These are phyloP conservation scores for Ceramica pisi DNA, from an alignment of 2,888 invertebrate genomes.

Conservation along the genomic window DNA sequence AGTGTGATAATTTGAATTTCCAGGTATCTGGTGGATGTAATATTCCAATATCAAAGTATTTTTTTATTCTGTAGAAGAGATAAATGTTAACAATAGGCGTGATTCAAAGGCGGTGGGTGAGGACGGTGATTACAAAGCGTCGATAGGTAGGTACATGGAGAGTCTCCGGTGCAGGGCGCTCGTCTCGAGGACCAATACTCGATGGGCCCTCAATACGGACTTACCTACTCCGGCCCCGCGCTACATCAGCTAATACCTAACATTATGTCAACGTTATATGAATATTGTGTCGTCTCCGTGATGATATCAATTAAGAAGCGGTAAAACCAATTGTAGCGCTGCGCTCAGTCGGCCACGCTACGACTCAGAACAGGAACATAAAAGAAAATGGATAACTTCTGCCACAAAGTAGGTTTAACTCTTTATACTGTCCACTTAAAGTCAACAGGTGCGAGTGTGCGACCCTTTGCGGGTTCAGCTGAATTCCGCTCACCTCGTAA, in stretches of 20 bases:
- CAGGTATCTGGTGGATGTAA: conserved; percentile 36
- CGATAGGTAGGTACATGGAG: conserved; percentile 69
- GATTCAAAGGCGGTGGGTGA: conserved; percentile 71
- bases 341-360: conserved; percentile 9
- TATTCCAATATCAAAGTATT: conserved; percentile 73
- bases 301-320: conserved; percentile 44
- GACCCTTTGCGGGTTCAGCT: conserved; percentile 40
- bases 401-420: conserved; percentile 31
- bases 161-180: conserved; percentile 82
- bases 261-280: conserved; percentile 61
- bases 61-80: conserved; percentile 67
- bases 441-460: conserved; percentile 55
- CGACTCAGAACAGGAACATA: conserved; percentile 29
- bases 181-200: conserved; percentile 85
- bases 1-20: conserved; percentile 42
- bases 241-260: conserved; percentile 69
- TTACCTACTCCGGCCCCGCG: conserved; percentile 67
- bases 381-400: conserved; percentile 40
- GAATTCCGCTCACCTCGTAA: conserved; percentile 31
- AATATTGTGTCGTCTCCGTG: conserved; percentile 35
- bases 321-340: conserved; percentile 48
- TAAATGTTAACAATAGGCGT: conserved; percentile 72
- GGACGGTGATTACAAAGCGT: conserved; percentile 71
- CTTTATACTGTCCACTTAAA: conserved; percentile 25
- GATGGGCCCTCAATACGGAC: conserved; percentile 76